Conservation (phyloP, 2,113 vertebrate species). For the Ptilonorhynchus violaceus region DNA sequence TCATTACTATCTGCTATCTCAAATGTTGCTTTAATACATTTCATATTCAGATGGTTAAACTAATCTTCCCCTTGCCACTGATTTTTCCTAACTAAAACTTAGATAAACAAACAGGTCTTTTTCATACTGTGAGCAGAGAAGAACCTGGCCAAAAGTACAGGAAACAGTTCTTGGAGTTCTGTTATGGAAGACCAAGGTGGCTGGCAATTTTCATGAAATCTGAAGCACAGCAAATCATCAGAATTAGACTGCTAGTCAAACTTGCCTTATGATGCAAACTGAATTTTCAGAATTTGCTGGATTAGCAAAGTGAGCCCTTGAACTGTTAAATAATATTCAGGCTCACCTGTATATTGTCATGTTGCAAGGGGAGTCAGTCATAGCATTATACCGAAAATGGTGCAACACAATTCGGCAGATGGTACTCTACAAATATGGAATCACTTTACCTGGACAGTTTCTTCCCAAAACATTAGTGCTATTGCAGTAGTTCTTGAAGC, state of each 20-base stretch:
- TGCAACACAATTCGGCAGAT: neutral
- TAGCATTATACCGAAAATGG: neutral
- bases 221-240: neutral
- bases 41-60: neutral
- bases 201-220: neutral
- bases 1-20: neutral
- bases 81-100: neutral
- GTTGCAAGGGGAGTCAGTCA: neutral
- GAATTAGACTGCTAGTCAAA: neutral
- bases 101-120: neutral
- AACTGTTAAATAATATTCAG: neutral
- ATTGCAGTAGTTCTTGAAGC: neutral
- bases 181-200: neutral
- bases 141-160: neutral
- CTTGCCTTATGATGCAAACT: neutral
- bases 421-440: neutral
- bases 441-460: neutral
- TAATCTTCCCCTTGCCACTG: neutral
- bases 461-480: neutral
- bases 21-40: neutral
- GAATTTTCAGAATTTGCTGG: neutral
- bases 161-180: neutral
- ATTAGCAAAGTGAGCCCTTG: neutral
- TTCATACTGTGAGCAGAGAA: neutral
- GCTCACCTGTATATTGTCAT: neutral